phyloP scores from a whole-genome alignment of 1,140 invertebrate genomes.

The Ruditapes philippinarum region DNA sequence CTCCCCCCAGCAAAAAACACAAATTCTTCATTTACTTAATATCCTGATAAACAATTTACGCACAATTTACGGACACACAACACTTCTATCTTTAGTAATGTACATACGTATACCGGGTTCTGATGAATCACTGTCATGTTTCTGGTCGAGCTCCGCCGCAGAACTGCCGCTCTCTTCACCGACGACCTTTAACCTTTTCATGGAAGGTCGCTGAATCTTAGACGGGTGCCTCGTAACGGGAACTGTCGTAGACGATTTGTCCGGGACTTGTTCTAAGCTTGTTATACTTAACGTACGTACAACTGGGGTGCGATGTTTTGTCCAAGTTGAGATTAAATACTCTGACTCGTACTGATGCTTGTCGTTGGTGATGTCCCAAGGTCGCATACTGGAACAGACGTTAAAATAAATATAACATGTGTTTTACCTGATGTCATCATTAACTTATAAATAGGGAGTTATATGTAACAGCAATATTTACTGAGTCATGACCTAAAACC shows the following conservation, averaged over 20 bases:
- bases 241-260: slow-evolving; percentile 46
- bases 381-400: slow-evolving; percentile 87
- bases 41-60: too few species aligned
- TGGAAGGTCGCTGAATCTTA: slow-evolving; percentile 49
- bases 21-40: too few species aligned
- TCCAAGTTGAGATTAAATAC: slow-evolving; percentile 91
- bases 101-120: slow-evolving; percentile 64
- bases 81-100: neutral
- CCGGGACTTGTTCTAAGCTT: slow-evolving; percentile 78
- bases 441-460: too few species aligned
- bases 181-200: slow-evolving; percentile 68
- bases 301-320: slow-evolving; percentile 91
- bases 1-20: too few species aligned
- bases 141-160: slow-evolving; percentile 73
- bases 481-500: too few species aligned
- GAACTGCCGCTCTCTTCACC: slow-evolving; percentile 84
- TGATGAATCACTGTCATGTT: slow-evolving; percentile 80
- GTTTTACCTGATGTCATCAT: too few species aligned
- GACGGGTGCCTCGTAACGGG: slow-evolving; percentile 20
- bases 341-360: slow-evolving; percentile 93
- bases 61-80: too few species aligned
- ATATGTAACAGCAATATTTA: too few species aligned
- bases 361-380: slow-evolving; percentile 95
- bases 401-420: too few species aligned
- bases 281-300: slow-evolving; percentile 84